Conservation (phyloP, 2,797 vertebrate species). For the Limnodromus scolopaceus region DNA sequence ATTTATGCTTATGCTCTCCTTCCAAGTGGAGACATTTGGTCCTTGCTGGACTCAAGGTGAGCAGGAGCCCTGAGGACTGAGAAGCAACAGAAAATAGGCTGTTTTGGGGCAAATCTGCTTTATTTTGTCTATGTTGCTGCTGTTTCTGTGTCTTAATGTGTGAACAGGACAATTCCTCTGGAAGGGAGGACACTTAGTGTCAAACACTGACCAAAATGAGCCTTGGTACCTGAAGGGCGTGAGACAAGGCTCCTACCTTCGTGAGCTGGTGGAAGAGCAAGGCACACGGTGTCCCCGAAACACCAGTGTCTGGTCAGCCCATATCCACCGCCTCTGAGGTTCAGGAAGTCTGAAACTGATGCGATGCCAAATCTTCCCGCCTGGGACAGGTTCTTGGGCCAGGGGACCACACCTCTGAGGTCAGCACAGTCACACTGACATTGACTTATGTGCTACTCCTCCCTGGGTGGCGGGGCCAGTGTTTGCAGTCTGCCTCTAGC, state of each 20-base stretch:
- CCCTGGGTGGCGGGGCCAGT: neutral
- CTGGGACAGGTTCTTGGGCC: neutral
- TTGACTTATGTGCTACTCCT: neutral
- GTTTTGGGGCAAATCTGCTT: neutral
- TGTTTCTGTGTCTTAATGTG: neutral
- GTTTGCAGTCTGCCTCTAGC: neutral
- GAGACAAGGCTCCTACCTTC: neutral
- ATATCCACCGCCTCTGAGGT: neutral
- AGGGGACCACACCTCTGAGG: neutral
- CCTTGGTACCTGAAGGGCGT: neutral
- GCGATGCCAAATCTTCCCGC: neutral
- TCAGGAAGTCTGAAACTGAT: neutral
- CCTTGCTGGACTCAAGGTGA: neutral
- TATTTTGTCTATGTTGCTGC: neutral
- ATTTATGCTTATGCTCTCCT: neutral
- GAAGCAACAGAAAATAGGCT: neutral
- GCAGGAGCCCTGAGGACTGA: neutral
- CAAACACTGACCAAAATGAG: neutral
- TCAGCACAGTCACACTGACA: neutral
- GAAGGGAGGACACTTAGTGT: neutral
- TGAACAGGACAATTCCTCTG: neutral
- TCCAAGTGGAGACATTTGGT: neutral
- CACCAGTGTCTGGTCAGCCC: accelerated
- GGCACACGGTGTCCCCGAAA: accelerated
- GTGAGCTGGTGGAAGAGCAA: neutral